Conservation (phyloP, 2,113 vertebrate genomes). For the Cyphomyrus plagiostoma region DNA sequence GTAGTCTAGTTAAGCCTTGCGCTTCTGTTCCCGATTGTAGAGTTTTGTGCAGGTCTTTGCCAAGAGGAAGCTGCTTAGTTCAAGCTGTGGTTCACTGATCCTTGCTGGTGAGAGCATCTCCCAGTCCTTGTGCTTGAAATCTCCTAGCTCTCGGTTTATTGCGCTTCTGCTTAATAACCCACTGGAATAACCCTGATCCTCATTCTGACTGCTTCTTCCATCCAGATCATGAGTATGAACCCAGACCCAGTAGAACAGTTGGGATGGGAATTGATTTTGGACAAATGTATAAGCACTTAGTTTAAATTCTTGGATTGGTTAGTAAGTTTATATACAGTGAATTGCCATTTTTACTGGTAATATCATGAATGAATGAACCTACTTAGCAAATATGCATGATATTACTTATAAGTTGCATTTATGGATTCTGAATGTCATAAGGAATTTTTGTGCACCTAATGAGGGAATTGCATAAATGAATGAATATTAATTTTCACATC, state of each 20-base stretch:
- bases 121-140: not conserved
- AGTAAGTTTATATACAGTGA: not conserved
- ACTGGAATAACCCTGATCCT: not conserved
- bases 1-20: not conserved
- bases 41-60: not conserved
- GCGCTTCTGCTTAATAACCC: not conserved
- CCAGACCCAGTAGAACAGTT: not conserved
- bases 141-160: not conserved
- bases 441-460: conserved; percentile 3
- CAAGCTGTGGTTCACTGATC: not conserved
- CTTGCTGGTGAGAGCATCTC: not conserved
- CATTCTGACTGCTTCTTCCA: not conserved
- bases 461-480: not conserved
- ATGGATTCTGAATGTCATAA: not conserved
- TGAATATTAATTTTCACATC: conserved; percentile 3
- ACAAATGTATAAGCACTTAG: not conserved
- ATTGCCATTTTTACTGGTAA: not conserved
- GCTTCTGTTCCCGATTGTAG: not conserved
- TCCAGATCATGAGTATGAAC: not conserved
- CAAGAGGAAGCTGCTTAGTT: not conserved
- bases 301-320: not conserved
- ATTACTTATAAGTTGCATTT: not conserved
- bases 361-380: not conserved
- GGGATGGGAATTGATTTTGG: not conserved
- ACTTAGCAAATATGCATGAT: not conserved